phyloP scores from a whole-genome alignment of 2,888 invertebrate genomes.

The Camponotus fellah region DNA sequence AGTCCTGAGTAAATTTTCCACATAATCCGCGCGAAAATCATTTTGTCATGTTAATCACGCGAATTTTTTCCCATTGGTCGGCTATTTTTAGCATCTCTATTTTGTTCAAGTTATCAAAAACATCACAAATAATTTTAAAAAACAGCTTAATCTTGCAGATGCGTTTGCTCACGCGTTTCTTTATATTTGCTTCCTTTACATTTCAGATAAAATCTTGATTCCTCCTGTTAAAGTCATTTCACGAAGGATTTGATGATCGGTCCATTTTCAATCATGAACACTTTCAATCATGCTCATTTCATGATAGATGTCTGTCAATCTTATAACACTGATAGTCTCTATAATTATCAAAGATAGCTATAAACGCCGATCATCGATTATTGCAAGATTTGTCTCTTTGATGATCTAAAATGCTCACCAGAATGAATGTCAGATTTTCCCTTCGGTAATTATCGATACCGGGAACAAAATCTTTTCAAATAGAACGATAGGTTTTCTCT shows the following conservation, averaged over 20 bases:
- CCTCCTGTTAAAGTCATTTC: neutral
- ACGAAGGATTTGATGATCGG: neutral
- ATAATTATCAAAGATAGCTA: conserved; percentile 24
- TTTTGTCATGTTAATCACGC: neutral
- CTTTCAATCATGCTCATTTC: conserved; percentile 2
- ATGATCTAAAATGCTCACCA: conserved; percentile 4
- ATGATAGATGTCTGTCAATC: conserved; percentile 19
- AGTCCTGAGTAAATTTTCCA: conserved; percentile 6
- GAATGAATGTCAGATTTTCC: neutral
- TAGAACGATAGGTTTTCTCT: conserved; percentile 14
- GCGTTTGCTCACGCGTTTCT: neutral
- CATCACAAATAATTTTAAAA: neutral
- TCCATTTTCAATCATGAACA: conserved; percentile 15
- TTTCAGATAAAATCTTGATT: neutral
- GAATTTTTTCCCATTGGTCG: neutral
- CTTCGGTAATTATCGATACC: conserved; percentile 24
- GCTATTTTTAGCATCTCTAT: neutral
- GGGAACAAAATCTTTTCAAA: neutral
- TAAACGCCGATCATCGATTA: conserved; percentile 30
- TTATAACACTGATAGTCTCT: conserved; percentile 19
- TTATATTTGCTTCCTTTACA: neutral
- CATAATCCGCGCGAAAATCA: neutral
- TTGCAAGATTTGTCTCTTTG: conserved; percentile 7
- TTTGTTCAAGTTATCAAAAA: neutral
- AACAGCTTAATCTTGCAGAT: neutral